phyloP scores from a whole-genome alignment of 2,888 invertebrate genomes.

The Dolichomitus sp. region DNA sequence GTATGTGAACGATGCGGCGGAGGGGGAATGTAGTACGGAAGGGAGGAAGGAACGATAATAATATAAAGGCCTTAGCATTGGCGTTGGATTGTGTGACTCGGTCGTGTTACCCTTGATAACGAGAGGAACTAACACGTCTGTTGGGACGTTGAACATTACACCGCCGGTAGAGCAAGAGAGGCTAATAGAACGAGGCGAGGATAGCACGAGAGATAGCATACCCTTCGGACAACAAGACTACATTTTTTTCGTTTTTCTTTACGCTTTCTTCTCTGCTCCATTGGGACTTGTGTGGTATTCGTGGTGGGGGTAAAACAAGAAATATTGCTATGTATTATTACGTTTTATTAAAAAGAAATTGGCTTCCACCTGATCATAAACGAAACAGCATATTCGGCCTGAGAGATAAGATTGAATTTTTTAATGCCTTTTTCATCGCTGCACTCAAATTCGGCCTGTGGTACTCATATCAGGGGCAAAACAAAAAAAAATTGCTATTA shows the following conservation, averaged over 20 bases:
- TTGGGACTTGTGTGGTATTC: background rate
- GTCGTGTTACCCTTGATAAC: conserved; percentile 55
- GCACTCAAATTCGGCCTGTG: background rate
- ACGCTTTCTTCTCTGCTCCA: background rate
- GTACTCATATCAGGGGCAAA: background rate
- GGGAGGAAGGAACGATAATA: conserved; percentile 39
- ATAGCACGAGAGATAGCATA: background rate
- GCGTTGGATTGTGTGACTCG: conserved; percentile 39
- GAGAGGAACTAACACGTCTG: conserved; percentile 41
- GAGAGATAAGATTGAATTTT: background rate
- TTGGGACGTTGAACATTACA: conserved; percentile 13
- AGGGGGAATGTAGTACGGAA: conserved; percentile 24
- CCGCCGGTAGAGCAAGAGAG: conserved; percentile 20
- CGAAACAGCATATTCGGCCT: background rate
- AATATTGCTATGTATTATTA: background rate
- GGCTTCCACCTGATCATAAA: background rate
- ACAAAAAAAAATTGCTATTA: background rate
- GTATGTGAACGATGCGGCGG: background rate
- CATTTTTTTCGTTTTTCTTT: background rate
- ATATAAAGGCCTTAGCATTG: conserved; percentile 42
- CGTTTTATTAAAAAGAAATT: background rate
- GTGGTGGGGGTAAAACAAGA: background rate
- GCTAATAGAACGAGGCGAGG: background rate
- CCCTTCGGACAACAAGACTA: conserved; percentile 3
- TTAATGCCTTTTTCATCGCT: background rate